These are phyloP conservation scores for Blastomussa wellsi DNA, from an alignment of 92 coral and sea anemone species.

Conservation along the genomic window DNA sequence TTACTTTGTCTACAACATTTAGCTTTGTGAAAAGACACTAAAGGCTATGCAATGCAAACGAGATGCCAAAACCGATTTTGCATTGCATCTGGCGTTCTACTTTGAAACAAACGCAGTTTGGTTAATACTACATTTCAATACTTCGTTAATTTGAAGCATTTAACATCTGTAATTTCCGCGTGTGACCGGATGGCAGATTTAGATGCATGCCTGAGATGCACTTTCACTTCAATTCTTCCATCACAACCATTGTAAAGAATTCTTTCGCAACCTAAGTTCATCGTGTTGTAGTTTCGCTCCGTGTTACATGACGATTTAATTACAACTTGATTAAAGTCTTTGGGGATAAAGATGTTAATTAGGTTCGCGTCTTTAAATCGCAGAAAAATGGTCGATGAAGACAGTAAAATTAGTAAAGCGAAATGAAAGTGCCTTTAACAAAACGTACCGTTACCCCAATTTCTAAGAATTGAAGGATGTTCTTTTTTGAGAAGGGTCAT, in stretches of 20 bases:
- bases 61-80: background rate
- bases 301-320: background rate
- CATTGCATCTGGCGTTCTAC: background rate
- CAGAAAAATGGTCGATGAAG: background rate
- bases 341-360: background rate
- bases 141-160: too few relatives aligned
- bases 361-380: background rate
- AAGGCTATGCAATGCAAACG: background rate
- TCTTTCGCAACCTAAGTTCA: background rate
- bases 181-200: background rate
- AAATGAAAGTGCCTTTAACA: background rate
- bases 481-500: background rate
- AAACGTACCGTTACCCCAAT: background rate
- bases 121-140: too few relatives aligned
- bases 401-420: background rate
- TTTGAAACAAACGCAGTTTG: background rate
- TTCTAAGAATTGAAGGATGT: slow-evolving; percentile 27
- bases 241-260: background rate
- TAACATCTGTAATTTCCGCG: background rate
- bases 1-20: background rate
- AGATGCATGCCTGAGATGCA: background rate
- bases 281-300: background rate
- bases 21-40: background rate
- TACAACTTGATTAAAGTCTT: background rate
- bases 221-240: background rate